A percentile compares a stretch with the other conserved stretches of the same genome.
Evolutionary conservation across 2,888 invertebrate genomes (phyloP).

Genomic region (Drosophila suboccidentalis): DNA sequence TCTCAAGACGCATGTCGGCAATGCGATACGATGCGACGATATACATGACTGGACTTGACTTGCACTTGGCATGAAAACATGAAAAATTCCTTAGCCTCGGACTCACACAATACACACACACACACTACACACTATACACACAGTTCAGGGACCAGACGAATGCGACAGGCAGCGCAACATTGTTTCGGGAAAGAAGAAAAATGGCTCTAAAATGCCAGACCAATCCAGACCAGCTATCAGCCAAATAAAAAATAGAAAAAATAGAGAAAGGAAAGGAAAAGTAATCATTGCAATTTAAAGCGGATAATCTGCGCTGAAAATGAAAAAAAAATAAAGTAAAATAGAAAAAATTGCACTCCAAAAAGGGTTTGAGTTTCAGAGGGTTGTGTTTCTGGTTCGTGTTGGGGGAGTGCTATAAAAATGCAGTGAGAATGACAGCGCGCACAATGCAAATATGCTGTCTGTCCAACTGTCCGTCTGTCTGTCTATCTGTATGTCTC

Average conservation of each 20-base stretch:
- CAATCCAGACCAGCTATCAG: constrained; percentile 47
- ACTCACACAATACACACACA: constrained; percentile 29
- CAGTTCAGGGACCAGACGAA: constrained; percentile 44
- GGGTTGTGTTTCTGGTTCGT: not conserved
- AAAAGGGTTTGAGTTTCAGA: constrained; percentile 17
- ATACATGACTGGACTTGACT: constrained; percentile 83
- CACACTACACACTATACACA: constrained; percentile 14
- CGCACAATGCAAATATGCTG: constrained; percentile 76
- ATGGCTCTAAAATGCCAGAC: constrained; percentile 77
- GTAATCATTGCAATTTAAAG: constrained; percentile 85
- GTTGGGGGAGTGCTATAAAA: constrained; percentile 41
- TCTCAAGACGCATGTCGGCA: constrained; percentile 75
- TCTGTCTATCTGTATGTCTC: constrained; percentile 27
- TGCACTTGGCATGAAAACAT: constrained; percentile 82
- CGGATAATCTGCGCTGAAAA: constrained; percentile 81
- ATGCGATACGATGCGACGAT: constrained; percentile 73
- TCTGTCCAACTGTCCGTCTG: not conserved
- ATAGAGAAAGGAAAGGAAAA: constrained; percentile 51
- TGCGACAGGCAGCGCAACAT: constrained; percentile 66
- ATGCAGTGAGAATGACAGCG: constrained; percentile 61
- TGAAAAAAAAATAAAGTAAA: constrained; percentile 42
- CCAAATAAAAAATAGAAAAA: constrained; percentile 20
- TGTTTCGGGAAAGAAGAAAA: constrained; percentile 81
- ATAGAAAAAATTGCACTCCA: constrained; percentile 21
- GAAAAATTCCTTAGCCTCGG: constrained; percentile 80